phyloP scores from a whole-genome alignment of 2,888 invertebrate genomes.

The Himalopsyche kuldschensis region DNA sequence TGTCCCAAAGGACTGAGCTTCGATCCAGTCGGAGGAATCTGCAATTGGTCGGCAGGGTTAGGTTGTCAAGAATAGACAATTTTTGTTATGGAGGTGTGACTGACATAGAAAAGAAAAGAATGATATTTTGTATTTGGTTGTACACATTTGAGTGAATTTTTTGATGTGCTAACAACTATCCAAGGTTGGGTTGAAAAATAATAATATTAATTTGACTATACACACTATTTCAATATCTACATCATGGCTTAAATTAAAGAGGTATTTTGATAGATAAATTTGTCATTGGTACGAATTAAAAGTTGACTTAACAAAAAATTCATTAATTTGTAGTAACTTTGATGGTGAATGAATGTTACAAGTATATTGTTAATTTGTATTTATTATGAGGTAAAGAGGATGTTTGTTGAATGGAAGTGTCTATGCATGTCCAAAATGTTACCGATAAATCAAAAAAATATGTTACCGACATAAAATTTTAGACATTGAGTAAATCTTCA shows the following conservation, averaged over 20 bases:
- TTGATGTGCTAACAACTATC: not conserved
- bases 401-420: not conserved
- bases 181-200: not conserved
- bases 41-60: slow-evolving; percentile 84
- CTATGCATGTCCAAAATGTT: not conserved
- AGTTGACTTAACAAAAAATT: no score
- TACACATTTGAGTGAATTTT: not conserved
- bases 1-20: slow-evolving; percentile 85
- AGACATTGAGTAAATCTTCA: not conserved
- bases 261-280: no score
- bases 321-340: not conserved
- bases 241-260: no score
- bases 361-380: not conserved
- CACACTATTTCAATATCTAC: no score
- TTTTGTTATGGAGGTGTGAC: not conserved
- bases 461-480: not conserved
- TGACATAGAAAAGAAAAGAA: not conserved
- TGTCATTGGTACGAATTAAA: no score
- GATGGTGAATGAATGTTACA: not conserved
- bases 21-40: slow-evolving; percentile 87
- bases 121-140: not conserved
- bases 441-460: not conserved
- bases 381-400: not conserved
- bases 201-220: no score
- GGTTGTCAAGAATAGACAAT: slow-evolving; percentile 66